Percentiles rank a stretch among this genome's conserved stretches.
These are phyloP conservation scores for Pyralis farinalis DNA, from an alignment of 2,888 invertebrate species.

Conservation along the genomic window DNA sequence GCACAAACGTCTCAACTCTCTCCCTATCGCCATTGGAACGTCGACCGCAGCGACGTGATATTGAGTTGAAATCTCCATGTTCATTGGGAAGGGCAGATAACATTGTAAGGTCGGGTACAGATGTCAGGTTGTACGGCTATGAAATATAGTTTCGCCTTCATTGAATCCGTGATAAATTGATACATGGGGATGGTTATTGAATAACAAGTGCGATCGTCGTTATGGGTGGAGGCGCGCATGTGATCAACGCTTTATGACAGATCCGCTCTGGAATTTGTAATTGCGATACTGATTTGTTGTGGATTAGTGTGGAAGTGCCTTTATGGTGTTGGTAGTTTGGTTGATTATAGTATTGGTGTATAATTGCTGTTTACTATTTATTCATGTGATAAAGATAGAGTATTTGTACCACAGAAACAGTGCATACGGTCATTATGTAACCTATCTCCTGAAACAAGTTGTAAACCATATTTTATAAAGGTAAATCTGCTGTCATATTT, in stretches of 20 bases:
- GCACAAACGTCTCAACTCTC: slow-evolving; percentile 29
- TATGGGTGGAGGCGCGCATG: background rate
- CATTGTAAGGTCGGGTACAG: slow-evolving; percentile 22
- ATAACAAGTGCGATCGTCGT: slow-evolving; percentile 67
- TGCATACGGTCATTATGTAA: too few species aligned
- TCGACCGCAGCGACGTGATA: background rate
- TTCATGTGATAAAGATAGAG: too few species aligned
- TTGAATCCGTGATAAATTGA: slow-evolving; percentile 79
- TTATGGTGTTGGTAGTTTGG: slow-evolving; percentile 5
- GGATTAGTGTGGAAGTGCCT: background rate
- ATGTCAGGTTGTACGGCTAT: slow-evolving; percentile 64
- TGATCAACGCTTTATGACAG: slow-evolving; percentile 11
- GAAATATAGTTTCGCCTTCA: slow-evolving; percentile 79
- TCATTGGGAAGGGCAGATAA: background rate
- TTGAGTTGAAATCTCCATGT: slow-evolving; percentile 16
- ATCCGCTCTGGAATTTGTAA: slow-evolving; percentile 24
- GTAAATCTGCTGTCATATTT: too few species aligned
- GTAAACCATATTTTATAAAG: too few species aligned
- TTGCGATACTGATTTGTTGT: slow-evolving; percentile 7
- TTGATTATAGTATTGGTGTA: too few species aligned
- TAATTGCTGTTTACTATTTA: too few species aligned
- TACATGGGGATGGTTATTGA: slow-evolving; percentile 73
- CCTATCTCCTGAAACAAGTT: too few species aligned
- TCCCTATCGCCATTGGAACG: slow-evolving; percentile 12
- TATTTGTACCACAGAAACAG: too few species aligned